phyloP scores from a whole-genome alignment of 2,113 vertebrate genomes.

The Podarcis raffonei region DNA sequence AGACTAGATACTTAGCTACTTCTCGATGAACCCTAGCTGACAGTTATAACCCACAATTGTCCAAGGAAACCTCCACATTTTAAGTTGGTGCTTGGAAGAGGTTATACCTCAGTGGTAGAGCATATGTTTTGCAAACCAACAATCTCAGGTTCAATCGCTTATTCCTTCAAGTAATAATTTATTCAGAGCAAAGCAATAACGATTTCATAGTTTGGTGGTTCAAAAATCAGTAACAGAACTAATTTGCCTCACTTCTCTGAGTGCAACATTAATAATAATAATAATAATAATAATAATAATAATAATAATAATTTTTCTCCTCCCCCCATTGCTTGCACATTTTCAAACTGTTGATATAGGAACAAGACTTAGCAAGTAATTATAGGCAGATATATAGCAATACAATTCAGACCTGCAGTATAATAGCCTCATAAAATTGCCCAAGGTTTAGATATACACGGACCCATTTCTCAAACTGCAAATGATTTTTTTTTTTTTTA shows the following conservation, averaged over 20 bases:
- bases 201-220: too few species aligned
- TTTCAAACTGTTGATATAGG: slow-evolving; percentile 6
- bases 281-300: not conserved
- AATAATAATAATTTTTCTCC: not conserved
- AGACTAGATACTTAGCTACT: too few species aligned
- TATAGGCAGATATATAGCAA: slow-evolving; percentile 20
- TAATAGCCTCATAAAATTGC: slow-evolving; percentile 56
- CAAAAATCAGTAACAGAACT: not conserved
- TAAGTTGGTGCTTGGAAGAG: too few species aligned
- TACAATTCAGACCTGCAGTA: slow-evolving; percentile 24
- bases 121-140: too few species aligned
- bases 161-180: too few species aligned
- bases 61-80: too few species aligned
- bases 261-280: not conserved
- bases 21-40: too few species aligned
- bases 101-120: too few species aligned
- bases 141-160: too few species aligned
- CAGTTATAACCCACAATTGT: too few species aligned
- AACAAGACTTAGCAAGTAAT: slow-evolving; percentile 29
- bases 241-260: not conserved
- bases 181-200: too few species aligned
- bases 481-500: slow-evolving; percentile 50
- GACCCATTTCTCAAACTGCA: slow-evolving; percentile 40
- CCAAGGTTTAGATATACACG: slow-evolving; percentile 24
- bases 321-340: not conserved